These are phyloP conservation scores for Calliopum simillimum DNA, from an alignment of 2,888 invertebrate species.

Conservation along the genomic window DNA sequence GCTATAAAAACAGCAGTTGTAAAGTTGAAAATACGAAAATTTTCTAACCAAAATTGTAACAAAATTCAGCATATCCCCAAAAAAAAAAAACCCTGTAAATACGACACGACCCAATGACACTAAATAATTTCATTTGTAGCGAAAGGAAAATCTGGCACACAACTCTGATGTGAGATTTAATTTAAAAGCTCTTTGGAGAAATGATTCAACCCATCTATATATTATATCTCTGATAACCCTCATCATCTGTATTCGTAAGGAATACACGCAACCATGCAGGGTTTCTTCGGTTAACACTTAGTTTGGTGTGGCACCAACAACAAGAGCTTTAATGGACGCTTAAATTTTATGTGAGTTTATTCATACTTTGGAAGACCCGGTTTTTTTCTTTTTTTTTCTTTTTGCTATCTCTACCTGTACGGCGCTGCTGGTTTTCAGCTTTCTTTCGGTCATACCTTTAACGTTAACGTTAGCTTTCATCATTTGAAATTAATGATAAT, in stretches of 20 bases:
- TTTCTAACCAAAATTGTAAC: no score
- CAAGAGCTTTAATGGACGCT: not conserved
- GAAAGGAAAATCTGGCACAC: not conserved
- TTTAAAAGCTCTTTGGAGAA: slow-evolving; percentile 13
- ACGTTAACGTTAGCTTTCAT: slow-evolving; percentile 33
- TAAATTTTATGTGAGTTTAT: slow-evolving; percentile 6
- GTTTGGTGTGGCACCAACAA: not conserved
- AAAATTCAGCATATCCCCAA: not conserved
- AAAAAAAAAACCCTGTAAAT: not conserved
- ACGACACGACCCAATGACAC: not conserved
- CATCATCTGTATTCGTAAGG: not conserved
- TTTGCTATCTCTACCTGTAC: not conserved
- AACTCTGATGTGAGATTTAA: slow-evolving; percentile 12
- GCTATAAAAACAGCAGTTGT: no score
- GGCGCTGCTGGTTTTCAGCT: not conserved
- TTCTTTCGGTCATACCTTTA: not conserved
- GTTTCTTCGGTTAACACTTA: no score
- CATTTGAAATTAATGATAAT: slow-evolving; percentile 54
- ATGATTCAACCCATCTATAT: not conserved
- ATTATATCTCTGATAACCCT: not conserved
- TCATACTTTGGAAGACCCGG: not conserved
- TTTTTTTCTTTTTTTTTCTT: not conserved
- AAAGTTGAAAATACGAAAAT: no score
- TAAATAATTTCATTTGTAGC: not conserved
- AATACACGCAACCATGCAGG: not conserved